phyloP scores from a whole-genome alignment of 2,888 invertebrate species.

The Apantesis nais region DNA sequence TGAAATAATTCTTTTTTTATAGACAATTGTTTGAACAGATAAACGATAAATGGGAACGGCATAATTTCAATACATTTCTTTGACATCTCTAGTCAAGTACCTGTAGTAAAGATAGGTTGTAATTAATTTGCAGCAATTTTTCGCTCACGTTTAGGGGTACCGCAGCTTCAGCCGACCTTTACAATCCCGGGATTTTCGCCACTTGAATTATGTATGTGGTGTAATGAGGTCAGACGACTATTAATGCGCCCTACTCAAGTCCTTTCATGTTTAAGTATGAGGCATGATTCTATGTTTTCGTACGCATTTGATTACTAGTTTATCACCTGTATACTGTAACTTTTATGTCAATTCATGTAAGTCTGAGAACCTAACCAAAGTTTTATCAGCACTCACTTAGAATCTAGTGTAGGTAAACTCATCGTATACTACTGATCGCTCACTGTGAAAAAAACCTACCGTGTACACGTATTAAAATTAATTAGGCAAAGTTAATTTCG shows the following conservation, averaged over 20 bases:
- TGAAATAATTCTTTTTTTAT: too few species aligned
- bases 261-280: constrained; percentile 12
- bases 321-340: background rate
- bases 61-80: background rate
- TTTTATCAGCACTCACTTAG: background rate
- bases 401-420: background rate
- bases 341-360: background rate
- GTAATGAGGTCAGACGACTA: constrained; percentile 35
- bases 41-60: background rate
- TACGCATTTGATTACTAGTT: background rate
- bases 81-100: background rate
- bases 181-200: constrained; percentile 12
- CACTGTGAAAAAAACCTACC: too few species aligned
- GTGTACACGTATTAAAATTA: too few species aligned
- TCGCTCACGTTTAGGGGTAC: constrained; percentile 5
- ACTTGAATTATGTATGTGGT: constrained; percentile 36
- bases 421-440: too few species aligned
- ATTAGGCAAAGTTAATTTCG: background rate
- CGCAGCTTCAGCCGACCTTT: constrained; percentile 8
- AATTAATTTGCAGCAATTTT: constrained; percentile 13
- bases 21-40: too few species aligned
- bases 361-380: background rate
- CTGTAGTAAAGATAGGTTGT: constrained; percentile 1
- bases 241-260: constrained; percentile 25
- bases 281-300: constrained; percentile 11